Conservation (phyloP, 2,888 invertebrate genomes). For the Callyntrura sp. region DNA sequence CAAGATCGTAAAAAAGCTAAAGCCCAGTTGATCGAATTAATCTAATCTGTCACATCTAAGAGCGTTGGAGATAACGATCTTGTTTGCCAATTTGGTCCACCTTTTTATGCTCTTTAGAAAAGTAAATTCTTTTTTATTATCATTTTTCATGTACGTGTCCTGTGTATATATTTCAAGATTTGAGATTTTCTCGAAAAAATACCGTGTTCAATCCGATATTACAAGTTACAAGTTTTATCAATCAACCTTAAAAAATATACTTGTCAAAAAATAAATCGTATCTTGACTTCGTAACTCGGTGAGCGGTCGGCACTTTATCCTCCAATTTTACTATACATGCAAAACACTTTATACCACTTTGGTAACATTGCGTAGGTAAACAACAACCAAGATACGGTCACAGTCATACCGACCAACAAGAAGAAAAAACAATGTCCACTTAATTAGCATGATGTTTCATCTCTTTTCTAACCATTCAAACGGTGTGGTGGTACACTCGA, state of each 20-base stretch:
- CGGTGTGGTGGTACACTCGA: not conserved
- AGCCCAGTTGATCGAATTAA: conserved; percentile 40
- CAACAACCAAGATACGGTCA: not conserved
- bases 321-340: conserved; percentile 6
- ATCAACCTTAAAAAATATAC: conserved; percentile 40
- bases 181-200: conserved; percentile 40
- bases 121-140: not conserved
- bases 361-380: conserved; percentile 1
- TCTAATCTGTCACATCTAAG: conserved; percentile 33
- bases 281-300: conserved; percentile 38
- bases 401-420: not conserved
- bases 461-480: not conserved
- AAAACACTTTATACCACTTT: not conserved
- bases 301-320: conserved; percentile 44
- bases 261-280: conserved; percentile 31
- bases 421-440: conserved; percentile 48
- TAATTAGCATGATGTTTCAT: conserved; percentile 45
- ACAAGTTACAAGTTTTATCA: conserved; percentile 57
- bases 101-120: not conserved
- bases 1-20: conserved; percentile 12
- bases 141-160: conserved; percentile 10
- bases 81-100: conserved; percentile 33
- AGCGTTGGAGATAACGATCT: conserved; percentile 30
- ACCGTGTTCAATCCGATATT: conserved; percentile 35
- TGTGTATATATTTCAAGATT: conserved; percentile 17